Percentiles rank a stretch among this genome's conserved stretches.
phyloP scores from a whole-genome alignment of 2,797 vertebrate genomes.

The Myoxocephalus aenaeus region DNA sequence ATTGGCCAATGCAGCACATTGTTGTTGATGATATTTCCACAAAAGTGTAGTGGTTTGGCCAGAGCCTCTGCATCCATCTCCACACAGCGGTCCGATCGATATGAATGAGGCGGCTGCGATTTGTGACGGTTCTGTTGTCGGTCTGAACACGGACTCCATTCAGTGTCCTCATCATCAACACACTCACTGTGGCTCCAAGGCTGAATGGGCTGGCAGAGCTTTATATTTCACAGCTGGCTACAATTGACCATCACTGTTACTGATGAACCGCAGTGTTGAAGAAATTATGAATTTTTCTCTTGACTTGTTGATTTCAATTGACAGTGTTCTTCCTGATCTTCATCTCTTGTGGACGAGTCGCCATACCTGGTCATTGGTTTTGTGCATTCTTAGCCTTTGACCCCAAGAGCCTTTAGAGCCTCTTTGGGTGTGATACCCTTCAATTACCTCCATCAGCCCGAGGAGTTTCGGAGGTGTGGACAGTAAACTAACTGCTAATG shows the following conservation, averaged over 20 bases:
- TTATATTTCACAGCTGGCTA: constrained; percentile 7
- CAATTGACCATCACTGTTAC: not conserved
- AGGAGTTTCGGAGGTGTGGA: not conserved
- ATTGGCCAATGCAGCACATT: not conserved
- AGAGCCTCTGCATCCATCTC: not conserved
- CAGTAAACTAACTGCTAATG: not conserved
- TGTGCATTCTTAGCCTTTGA: constrained; percentile 20
- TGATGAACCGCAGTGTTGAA: not conserved
- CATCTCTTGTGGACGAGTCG: not conserved
- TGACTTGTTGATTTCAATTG: not conserved
- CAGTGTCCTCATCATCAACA: not conserved
- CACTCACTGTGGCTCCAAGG: not conserved
- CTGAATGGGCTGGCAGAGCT: not conserved
- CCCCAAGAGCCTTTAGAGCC: not conserved
- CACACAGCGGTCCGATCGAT: not conserved
- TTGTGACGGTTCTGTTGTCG: not conserved
- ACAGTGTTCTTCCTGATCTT: not conserved
- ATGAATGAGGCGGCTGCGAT: not conserved
- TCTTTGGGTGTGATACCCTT: not conserved
- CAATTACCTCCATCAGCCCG: not conserved
- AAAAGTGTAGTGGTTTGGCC: constrained; percentile 1
- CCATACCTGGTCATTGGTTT: not conserved
- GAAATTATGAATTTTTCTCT: not conserved
- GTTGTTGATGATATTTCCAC: constrained; percentile 2
- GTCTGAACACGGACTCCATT: not conserved